Evolutionary conservation across 2,113 vertebrate species (phyloP).

Genomic region (Callithrix jacchus): DNA sequence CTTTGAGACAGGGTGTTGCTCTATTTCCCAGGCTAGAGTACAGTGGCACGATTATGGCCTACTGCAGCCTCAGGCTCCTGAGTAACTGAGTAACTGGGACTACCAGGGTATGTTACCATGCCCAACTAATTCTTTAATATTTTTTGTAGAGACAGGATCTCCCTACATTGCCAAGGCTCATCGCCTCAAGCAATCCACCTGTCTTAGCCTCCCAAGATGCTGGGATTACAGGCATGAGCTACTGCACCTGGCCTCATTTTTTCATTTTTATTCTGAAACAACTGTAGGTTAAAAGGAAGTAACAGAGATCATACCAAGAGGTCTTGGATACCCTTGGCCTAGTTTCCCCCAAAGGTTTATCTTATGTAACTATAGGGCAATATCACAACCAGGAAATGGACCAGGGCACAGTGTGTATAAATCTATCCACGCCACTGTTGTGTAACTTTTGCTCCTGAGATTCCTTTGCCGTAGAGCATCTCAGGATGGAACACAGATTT

Average conservation of each 20-base stretch:
- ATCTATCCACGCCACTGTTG: background rate
- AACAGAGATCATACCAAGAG: background rate
- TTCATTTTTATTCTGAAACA: background rate
- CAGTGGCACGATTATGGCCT: too few species aligned
- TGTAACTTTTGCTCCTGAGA: background rate
- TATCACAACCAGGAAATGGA: background rate
- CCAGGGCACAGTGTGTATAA: rapidly evolving
- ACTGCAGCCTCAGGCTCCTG: too few species aligned
- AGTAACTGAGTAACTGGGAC: too few species aligned
- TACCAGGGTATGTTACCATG: too few species aligned
- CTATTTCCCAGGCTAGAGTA: too few species aligned
- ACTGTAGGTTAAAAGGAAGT: background rate
- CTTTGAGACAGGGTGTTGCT: too few species aligned
- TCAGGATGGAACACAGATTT: background rate
- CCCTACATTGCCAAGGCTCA: too few species aligned
- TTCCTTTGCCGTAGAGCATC: background rate
- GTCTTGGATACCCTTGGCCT: rapidly evolving
- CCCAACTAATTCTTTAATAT: too few species aligned
- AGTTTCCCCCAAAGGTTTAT: background rate
- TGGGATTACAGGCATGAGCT: too few species aligned
- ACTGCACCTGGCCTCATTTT: background rate
- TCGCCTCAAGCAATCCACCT: too few species aligned
- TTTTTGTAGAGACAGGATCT: too few species aligned
- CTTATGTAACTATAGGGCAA: rapidly evolving
- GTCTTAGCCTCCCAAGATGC: too few species aligned